These are phyloP conservation scores for Acrocephalus scirpaceus DNA, from an alignment of 2,797 vertebrate species.

Conservation along the genomic window DNA sequence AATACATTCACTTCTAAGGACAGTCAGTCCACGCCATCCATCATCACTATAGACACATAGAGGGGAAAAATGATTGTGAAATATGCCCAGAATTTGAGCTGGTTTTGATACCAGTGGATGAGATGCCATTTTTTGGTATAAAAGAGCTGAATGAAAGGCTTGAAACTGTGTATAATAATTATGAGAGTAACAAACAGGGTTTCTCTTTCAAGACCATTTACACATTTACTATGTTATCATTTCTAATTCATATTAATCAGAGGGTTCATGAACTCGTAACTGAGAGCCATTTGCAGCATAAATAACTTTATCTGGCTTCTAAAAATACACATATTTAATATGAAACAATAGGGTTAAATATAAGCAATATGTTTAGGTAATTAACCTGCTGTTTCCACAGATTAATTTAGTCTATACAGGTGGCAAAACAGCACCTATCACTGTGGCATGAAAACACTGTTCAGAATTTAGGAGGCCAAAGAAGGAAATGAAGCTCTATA, in stretches of 20 bases:
- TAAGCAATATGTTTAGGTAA: constrained; percentile 36
- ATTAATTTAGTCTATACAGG: constrained; percentile 23
- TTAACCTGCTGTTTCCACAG: constrained; percentile 34
- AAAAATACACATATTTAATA: constrained; percentile 35
- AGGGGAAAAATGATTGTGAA: constrained; percentile 47
- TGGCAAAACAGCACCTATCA: constrained; percentile 1
- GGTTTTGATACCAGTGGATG: not conserved
- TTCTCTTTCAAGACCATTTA: constrained; percentile 41
- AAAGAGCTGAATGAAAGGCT: constrained; percentile 30
- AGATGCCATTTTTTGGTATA: constrained; percentile 32
- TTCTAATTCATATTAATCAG: constrained; percentile 68
- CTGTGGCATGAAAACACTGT: not conserved
- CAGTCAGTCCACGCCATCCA: constrained; percentile 61
- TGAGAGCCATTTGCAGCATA: constrained; percentile 43
- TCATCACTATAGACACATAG: constrained; percentile 62
- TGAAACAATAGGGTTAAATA: constrained; percentile 61
- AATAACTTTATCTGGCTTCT: constrained; percentile 48
- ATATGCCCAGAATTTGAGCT: constrained; percentile 45
- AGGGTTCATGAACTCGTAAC: constrained; percentile 41
- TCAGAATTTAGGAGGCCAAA: constrained; percentile 30
- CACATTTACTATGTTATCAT: constrained; percentile 45
- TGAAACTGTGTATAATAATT: not conserved
- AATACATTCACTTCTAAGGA: constrained; percentile 71
- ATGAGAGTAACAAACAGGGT: not conserved
- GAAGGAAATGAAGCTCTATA: constrained; percentile 11